Evolutionary conservation across 2,113 vertebrate genomes (phyloP).

Genomic region (Myrmecobius fasciatus): DNA sequence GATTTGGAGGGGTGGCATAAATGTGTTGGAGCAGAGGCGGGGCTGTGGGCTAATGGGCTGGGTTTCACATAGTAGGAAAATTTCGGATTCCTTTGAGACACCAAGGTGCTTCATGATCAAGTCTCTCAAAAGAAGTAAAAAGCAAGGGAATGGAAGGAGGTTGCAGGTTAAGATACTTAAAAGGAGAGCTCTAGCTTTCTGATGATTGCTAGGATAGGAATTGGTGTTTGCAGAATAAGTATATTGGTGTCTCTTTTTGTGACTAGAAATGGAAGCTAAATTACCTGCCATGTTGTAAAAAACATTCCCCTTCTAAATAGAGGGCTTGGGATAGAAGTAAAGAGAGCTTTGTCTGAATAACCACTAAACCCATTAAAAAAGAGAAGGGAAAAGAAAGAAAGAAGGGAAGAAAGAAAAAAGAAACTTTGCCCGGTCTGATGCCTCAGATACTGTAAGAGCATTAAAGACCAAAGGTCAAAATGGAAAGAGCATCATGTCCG

Average conservation of each 20-base stretch:
- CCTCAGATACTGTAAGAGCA: slow-evolving; percentile 14
- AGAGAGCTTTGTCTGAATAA: not conserved
- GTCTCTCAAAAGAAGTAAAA: slow-evolving; percentile 67
- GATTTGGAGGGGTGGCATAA: no score
- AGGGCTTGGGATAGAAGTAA: not conserved
- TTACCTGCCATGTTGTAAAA: not conserved
- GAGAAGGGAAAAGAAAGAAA: not conserved
- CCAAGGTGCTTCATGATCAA: slow-evolving; percentile 43
- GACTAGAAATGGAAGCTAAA: slow-evolving; percentile 21
- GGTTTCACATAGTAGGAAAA: not conserved
- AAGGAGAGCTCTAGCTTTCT: slow-evolving; percentile 31
- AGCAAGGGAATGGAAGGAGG: slow-evolving; percentile 52
- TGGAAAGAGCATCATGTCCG: not conserved
- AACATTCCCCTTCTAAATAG: slow-evolving; percentile 4
- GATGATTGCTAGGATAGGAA: not conserved
- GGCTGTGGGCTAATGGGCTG: slow-evolving; percentile 43
- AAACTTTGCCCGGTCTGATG: slow-evolving; percentile 9
- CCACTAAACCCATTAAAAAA: not conserved
- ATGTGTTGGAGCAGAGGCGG: slow-evolving; percentile 3
- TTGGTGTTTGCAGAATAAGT: slow-evolving; percentile 12
- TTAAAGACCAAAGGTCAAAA: not conserved
- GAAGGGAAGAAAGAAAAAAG: not conserved
- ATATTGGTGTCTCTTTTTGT: slow-evolving; percentile 18
- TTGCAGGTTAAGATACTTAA: slow-evolving; percentile 56
- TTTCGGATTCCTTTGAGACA: slow-evolving; percentile 36